phyloP scores from a whole-genome alignment of 2,888 invertebrate genomes.

The Gisinianus flammeolus region DNA sequence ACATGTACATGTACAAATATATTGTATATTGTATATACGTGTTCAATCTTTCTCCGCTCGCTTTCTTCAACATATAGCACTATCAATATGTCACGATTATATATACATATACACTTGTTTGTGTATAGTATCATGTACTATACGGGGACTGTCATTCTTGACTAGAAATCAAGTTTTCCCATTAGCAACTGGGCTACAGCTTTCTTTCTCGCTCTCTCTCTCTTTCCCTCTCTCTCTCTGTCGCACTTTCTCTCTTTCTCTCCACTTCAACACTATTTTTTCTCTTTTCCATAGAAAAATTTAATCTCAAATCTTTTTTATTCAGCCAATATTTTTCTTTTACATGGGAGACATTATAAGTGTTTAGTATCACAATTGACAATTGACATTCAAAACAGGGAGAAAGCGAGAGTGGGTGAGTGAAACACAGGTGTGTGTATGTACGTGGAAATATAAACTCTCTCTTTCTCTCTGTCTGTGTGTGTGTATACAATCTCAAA shows the following conservation, averaged over 20 bases:
- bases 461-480: not conserved
- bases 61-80: not conserved
- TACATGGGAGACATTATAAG: not conserved
- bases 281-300: too few relatives aligned
- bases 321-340: too few relatives aligned
- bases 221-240: not conserved
- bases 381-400: not conserved
- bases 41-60: not conserved
- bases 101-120: not conserved
- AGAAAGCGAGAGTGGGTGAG: too few relatives aligned
- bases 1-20: not conserved
- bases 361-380: not conserved
- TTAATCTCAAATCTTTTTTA: too few relatives aligned
- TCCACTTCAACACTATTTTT: not conserved
- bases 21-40: not conserved
- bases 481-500: conserved; percentile 1
- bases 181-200: not conserved
- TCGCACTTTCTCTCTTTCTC: not conserved
- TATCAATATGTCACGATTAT: not conserved
- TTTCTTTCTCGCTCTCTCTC: not conserved
- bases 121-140: not conserved
- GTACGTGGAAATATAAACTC: not conserved
- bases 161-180: conserved; percentile 8
- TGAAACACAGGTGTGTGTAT: conserved; percentile 1
- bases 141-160: not conserved